A percentile compares a stretch with the other conserved stretches of the same genome.
Conservation (phyloP, 2,797 vertebrate genomes). For the Arctocebus calabarensis region DNA sequence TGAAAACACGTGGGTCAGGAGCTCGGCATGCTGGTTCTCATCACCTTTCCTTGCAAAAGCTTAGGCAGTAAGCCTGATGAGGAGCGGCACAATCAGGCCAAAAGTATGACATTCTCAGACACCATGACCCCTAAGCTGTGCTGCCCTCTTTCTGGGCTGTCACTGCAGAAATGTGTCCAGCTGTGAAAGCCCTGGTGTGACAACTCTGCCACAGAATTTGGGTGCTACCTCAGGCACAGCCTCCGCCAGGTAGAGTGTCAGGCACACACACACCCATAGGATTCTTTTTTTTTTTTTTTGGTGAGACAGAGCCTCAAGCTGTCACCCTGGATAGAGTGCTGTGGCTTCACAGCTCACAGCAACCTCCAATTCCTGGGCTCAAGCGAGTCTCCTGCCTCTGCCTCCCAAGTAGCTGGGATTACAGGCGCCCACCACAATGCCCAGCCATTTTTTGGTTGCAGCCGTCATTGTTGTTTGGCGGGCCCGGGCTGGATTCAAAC, state of each 20-base stretch:
- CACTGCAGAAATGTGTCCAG: neutral
- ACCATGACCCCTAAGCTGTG: fast-evolving
- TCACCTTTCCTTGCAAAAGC: neutral
- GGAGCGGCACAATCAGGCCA: neutral
- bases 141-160: neutral
- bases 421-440: too few species aligned
- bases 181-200: neutral
- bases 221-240: fast-evolving
- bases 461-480: too few species aligned
- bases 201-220: neutral
- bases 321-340: too few species aligned
- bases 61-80: neutral
- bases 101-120: neutral
- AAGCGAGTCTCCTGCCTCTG: too few species aligned
- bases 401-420: too few species aligned
- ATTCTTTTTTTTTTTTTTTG: too few species aligned
- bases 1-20: neutral
- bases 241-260: neutral
- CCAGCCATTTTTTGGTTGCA: too few species aligned
- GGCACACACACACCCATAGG: neutral
- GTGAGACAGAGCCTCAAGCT: too few species aligned
- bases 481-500: too few species aligned
- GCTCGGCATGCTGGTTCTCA: neutral
- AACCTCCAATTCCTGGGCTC: too few species aligned
- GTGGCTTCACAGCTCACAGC: too few species aligned